A percentile compares a stretch with the other conserved stretches of the same genome.
These are phyloP conservation scores for Dinocampus coccinellae DNA, from an alignment of 2,888 invertebrate genomes.

Conservation along the genomic window DNA sequence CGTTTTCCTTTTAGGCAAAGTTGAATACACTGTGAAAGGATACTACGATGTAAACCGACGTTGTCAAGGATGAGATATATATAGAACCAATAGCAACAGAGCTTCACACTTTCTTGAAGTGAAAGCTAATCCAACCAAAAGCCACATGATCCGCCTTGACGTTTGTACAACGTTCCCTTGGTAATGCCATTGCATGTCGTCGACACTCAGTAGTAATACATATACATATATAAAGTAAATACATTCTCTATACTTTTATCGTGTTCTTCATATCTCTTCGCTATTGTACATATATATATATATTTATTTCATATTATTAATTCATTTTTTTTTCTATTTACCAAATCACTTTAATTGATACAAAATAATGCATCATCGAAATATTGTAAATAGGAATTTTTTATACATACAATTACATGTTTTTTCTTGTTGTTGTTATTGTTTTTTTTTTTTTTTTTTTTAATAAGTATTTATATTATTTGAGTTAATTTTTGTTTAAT, in stretches of 20 bases:
- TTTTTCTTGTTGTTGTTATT: not conserved
- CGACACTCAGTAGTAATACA: conserved; percentile 5
- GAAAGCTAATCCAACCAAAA: conserved; percentile 38
- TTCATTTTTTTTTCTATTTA: too few species aligned
- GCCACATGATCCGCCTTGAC: conserved; percentile 27
- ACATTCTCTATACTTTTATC: not conserved
- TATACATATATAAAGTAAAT: not conserved
- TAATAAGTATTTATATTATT: too few species aligned
- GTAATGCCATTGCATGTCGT: not conserved
- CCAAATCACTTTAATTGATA: too few species aligned
- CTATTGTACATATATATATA: not conserved
- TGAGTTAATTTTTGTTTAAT: too few species aligned
- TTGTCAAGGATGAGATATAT: not conserved
- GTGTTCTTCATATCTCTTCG: not conserved
- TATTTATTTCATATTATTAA: too few species aligned
- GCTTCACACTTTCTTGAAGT: conserved; percentile 38
- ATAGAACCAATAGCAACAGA: conserved; percentile 25
- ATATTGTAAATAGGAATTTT: too few species aligned
- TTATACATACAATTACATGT: too few species aligned
- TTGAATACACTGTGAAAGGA: conserved; percentile 14
- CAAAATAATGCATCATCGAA: too few species aligned
- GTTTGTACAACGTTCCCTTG: conserved; percentile 1
- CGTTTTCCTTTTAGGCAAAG: conserved; percentile 8
- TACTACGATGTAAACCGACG: conserved; percentile 12
- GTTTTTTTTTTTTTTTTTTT: not conserved